Conservation (phyloP, 1,140 invertebrate genomes). For the Calycopis cecrops region DNA sequence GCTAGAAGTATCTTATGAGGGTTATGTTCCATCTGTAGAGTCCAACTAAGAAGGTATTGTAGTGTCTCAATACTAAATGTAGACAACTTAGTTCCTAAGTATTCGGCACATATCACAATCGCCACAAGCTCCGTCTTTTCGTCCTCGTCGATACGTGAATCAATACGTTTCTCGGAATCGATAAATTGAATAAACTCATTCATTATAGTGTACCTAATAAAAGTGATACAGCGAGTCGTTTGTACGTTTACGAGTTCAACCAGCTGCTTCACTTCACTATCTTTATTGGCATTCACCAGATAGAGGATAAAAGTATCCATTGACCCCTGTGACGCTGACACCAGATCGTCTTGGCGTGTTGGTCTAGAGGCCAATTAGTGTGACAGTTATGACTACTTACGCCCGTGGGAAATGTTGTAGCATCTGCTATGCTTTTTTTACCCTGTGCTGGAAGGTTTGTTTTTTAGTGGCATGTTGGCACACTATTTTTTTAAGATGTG, state of each 20-base stretch:
- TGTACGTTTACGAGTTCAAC: conserved; percentile 58
- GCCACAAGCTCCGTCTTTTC: too few species aligned
- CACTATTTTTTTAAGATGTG: too few species aligned
- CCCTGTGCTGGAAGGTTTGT: too few species aligned
- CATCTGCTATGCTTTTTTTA: background rate
- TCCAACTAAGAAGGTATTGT: too few species aligned
- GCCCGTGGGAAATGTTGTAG: background rate
- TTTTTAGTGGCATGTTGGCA: too few species aligned
- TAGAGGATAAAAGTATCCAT: conserved; percentile 46
- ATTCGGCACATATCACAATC: too few species aligned
- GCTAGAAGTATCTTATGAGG: too few species aligned
- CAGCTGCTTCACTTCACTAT: conserved; percentile 64
- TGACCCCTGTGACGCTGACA: conserved; percentile 29
- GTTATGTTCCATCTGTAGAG: too few species aligned
- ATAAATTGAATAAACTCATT: conserved; percentile 71
- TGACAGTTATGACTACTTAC: conserved; percentile 9
- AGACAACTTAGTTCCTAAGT: too few species aligned
- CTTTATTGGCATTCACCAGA: conserved; percentile 65
- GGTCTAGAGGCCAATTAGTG: conserved; percentile 6
- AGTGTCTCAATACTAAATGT: too few species aligned
- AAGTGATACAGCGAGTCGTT: conserved; percentile 58
- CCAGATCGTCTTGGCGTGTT: conserved; percentile 25
- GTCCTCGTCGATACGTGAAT: too few species aligned
- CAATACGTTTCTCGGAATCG: conserved; percentile 47
- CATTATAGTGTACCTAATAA: conserved; percentile 62